Evolutionary conservation across 2,113 vertebrate genomes (phyloP), one percentile per base, ranked within the genome.

Genomic region (Parus major): DNA sequence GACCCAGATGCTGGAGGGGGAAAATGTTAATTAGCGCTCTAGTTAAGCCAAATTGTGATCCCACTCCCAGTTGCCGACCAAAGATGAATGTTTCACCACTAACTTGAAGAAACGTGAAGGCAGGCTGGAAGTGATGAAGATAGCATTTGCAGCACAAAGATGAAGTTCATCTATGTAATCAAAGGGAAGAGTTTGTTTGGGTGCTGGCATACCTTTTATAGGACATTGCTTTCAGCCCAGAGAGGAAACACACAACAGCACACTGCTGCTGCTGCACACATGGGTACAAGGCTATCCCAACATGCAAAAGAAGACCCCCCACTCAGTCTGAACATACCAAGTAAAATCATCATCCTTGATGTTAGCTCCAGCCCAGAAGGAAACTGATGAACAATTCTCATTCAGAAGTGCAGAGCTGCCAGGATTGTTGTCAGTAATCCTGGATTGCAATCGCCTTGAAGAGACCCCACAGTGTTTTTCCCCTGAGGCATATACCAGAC

Each of bases 11-110:
- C 73, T 1, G 0, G 71, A 85, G 59, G 52, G n/a, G 56, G 79
- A 73, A 93, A 88, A 76, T 75, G 68, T 84, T 92, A 93, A 96
- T 95, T 95, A 94, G 77, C 8, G 6, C 92, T 94, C 93, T 92
- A 81, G 68, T 91, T 91, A 80, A 88, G 80, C 56, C 76, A 88
- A 83, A 70, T 90, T 91, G 80, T 85, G 72, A 59, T 94, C 49
- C 41, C 1, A 1, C 56, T 82, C 60, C 28, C 18, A 0, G 44
- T 92, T 0, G 0, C 24, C 71, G 66, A 68, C 78, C 65, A 87
- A 15, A 5, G 11, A 71, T 35, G 35, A 71, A 68, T 22, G 28
- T 82, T 81, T 96, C 61, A 33, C 63, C 39, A 70, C 41, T 79
- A 76, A 57, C 60, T 63, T 83, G n/a, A 23, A 79, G 36, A 75